These are phyloP conservation scores for Anabas testudineus DNA, from an alignment of 2,797 vertebrate species.

Conservation along the genomic window DNA sequence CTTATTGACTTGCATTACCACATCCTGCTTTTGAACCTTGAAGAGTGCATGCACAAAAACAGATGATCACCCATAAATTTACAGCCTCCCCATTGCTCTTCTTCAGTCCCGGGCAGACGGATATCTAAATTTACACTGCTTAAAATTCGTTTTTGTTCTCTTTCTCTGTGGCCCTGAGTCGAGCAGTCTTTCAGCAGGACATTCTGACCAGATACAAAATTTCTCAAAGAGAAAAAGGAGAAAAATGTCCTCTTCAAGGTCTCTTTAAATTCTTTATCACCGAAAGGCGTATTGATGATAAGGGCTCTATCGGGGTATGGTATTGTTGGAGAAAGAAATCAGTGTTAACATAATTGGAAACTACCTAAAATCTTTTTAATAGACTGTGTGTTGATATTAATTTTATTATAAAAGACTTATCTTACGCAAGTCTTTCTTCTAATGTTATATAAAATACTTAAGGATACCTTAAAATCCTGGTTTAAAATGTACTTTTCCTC, in stretches of 20 bases:
- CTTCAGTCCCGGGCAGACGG: slow-evolving; percentile 31
- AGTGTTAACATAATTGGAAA: too few species aligned
- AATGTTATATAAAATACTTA: too few species aligned
- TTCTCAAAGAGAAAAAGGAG: slow-evolving; percentile 3
- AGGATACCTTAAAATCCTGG: too few species aligned
- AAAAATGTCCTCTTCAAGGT: neutral
- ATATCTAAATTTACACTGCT: slow-evolving; percentile 54
- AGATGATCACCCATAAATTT: slow-evolving; percentile 67
- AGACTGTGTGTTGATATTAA: too few species aligned
- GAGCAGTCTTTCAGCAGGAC: slow-evolving; percentile 17
- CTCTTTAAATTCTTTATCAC: neutral
- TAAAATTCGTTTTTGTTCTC: slow-evolving; percentile 20
- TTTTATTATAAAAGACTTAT: too few species aligned
- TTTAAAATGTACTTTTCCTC: neutral
- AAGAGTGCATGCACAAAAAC: slow-evolving; percentile 57
- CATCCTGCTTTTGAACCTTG: slow-evolving; percentile 58
- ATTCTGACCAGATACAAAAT: slow-evolving; percentile 13
- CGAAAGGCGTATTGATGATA: neutral
- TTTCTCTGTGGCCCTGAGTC: neutral
- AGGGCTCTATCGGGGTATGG: too few species aligned
- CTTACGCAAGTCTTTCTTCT: too few species aligned
- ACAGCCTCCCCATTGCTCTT: slow-evolving; percentile 25
- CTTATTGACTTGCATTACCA: slow-evolving; percentile 64
- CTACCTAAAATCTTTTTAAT: too few species aligned
- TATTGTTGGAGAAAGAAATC: too few species aligned